Evolutionary conservation across 2,113 vertebrate species (phyloP).

Genomic region (Macrotus californicus): DNA sequence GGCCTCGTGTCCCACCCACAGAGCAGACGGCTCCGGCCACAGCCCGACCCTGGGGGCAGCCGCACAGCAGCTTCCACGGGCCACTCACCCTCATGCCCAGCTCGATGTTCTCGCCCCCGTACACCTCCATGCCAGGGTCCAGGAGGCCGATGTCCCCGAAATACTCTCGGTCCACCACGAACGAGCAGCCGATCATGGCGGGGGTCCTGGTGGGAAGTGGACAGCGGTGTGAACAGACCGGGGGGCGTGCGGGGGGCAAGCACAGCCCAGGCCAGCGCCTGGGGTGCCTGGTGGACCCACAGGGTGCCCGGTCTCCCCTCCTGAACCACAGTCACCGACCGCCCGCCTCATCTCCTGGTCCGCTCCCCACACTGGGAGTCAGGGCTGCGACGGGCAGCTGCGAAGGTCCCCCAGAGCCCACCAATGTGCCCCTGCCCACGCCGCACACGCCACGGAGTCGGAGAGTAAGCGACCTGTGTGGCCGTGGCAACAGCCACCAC

Average conservation of each 20-base stretch:
- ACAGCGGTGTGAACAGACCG: accelerated
- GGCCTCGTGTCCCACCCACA: neutral
- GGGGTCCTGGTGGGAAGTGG: slow-evolving; percentile 86
- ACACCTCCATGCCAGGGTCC: slow-evolving; percentile 98
- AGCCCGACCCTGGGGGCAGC: neutral
- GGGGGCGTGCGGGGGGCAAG: neutral
- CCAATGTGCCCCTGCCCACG: too few species aligned
- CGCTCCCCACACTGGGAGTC: too few species aligned
- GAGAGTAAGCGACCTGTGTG: too few species aligned
- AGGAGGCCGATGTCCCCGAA: slow-evolving; percentile 96
- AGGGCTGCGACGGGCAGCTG: too few species aligned
- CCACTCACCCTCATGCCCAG: slow-evolving; percentile 95
- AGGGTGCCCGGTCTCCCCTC: too few species aligned
- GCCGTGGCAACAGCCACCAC: too few species aligned
- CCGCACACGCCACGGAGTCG: too few species aligned
- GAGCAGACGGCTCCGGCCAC: neutral
- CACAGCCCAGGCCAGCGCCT: neutral
- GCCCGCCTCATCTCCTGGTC: too few species aligned
- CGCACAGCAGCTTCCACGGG: neutral
- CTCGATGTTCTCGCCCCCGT: slow-evolving; percentile 97
- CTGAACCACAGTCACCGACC: too few species aligned
- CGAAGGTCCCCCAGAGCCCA: too few species aligned
- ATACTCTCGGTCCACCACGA: slow-evolving; percentile 95
- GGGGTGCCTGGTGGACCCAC: neutral
- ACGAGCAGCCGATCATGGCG: slow-evolving; percentile 98